phyloP scores from a whole-genome alignment of 2,888 invertebrate species.

The Chloroclystis v-ata region DNA sequence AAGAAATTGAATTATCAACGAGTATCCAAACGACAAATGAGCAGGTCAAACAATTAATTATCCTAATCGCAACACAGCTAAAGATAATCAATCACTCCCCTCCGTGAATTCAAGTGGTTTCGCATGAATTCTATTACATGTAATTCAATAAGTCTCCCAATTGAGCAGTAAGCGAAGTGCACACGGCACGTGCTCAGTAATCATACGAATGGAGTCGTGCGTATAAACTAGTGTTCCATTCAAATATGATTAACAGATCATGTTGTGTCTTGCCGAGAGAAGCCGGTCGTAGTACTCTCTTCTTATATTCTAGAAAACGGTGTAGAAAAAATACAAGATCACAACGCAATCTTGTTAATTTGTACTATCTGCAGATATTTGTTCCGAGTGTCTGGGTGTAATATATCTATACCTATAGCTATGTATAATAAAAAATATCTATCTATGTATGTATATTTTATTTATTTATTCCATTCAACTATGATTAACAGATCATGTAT shows the following conservation, averaged over 20 bases:
- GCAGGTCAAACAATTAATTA: neutral
- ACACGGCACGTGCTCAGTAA: conserved; percentile 55
- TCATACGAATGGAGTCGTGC: conserved; percentile 57
- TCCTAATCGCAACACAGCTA: neutral
- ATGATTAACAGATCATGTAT: conserved; percentile 1
- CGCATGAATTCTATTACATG: conserved; percentile 34
- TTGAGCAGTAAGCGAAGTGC: conserved; percentile 41
- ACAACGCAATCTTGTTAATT: too few relatives aligned
- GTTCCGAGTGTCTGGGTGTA: too few relatives aligned
- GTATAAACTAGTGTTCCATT: neutral
- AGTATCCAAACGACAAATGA: too few relatives aligned
- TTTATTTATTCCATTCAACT: neutral
- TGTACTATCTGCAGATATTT: too few relatives aligned
- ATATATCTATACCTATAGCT: too few relatives aligned
- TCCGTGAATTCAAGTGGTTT: conserved; percentile 7
- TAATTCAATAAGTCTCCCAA: conserved; percentile 54
- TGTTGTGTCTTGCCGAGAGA: too few relatives aligned
- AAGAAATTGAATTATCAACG: too few relatives aligned
- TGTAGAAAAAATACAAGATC: too few relatives aligned
- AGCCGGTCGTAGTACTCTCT: too few relatives aligned
- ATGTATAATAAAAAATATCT: too few relatives aligned
- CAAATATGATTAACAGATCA: neutral
- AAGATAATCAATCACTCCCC: neutral
- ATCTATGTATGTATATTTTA: too few relatives aligned
- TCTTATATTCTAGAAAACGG: too few relatives aligned